Percentiles rank a stretch among this genome's conserved stretches.
phyloP scores from a whole-genome alignment of 1,140 invertebrate species.

The Spodoptera frugiperda region DNA sequence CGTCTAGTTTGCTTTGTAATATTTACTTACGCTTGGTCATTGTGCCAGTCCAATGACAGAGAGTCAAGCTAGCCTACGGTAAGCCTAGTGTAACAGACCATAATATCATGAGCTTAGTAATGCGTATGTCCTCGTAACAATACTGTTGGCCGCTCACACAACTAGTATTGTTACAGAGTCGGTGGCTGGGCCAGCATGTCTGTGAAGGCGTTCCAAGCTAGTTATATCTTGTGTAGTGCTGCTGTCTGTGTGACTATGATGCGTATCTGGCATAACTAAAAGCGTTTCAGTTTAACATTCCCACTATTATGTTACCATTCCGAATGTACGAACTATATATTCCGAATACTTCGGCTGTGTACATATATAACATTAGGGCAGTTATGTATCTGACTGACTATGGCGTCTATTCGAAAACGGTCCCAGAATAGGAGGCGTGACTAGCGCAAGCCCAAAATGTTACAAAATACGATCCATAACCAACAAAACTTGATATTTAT shows the following conservation, averaged over 20 bases:
- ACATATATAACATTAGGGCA: not conserved
- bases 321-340: slow-evolving; percentile 54
- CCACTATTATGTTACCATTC: slow-evolving; percentile 76
- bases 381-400: slow-evolving; percentile 1
- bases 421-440: slow-evolving; percentile 64
- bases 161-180: slow-evolving; percentile 69
- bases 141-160: slow-evolving; percentile 52
- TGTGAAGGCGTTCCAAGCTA: slow-evolving; percentile 74
- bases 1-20: slow-evolving; percentile 7
- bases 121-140: slow-evolving; percentile 55
- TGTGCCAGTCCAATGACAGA: not conserved
- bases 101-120: slow-evolving; percentile 49
- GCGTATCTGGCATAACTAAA: slow-evolving; percentile 77
- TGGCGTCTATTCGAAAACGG: slow-evolving; percentile 61
- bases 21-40: slow-evolving; percentile 43
- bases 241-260: slow-evolving; percentile 71
- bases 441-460: slow-evolving; percentile 64
- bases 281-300: slow-evolving; percentile 68
- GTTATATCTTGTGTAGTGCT: slow-evolving; percentile 70
- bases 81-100: slow-evolving; percentile 47
- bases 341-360: slow-evolving; percentile 18
- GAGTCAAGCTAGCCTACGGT: slow-evolving; percentile 35
- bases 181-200: slow-evolving; percentile 61
- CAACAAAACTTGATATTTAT: slow-evolving; percentile 44
- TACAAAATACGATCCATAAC: slow-evolving; percentile 53